These are phyloP conservation scores for Ophion ellenae DNA, from an alignment of 2,888 invertebrate genomes.

Conservation along the genomic window DNA sequence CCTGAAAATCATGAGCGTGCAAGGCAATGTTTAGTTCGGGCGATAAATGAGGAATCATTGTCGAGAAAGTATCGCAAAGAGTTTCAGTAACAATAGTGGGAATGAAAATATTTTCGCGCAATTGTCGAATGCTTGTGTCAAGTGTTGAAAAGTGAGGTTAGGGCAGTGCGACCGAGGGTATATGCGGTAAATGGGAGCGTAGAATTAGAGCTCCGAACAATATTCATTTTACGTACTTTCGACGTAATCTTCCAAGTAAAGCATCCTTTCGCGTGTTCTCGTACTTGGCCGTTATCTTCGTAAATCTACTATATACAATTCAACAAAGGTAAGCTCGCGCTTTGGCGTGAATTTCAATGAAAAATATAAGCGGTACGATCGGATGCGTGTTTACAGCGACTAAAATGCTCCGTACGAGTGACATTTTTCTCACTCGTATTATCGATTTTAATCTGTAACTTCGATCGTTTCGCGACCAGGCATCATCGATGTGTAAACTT, in stretches of 20 bases:
- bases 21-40: conserved; percentile 8
- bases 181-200: conserved; percentile 71
- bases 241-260: conserved; percentile 98
- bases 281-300: conserved; percentile 70
- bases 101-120: conserved; percentile 32
- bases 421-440: conserved; percentile 59
- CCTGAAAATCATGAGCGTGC: background rate
- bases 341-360: conserved; percentile 69
- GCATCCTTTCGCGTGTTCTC: conserved; percentile 87
- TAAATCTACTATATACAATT: conserved; percentile 75
- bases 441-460: conserved; percentile 39
- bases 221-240: conserved; percentile 91
- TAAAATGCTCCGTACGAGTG: conserved; percentile 72
- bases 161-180: conserved; percentile 38
- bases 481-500: conserved; percentile 24
- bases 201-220: conserved; percentile 69
- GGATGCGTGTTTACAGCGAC: conserved; percentile 78
- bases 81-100: conserved; percentile 15
- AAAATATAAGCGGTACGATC: conserved; percentile 74
- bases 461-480: conserved; percentile 30
- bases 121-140: conserved; percentile 45
- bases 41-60: conserved; percentile 6
- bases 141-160: conserved; percentile 35
- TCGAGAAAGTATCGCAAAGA: conserved; percentile 7
- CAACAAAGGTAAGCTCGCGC: conserved; percentile 70